Conservation (phyloP, 2,113 vertebrate species). For the Anolis carolinensis region DNA sequence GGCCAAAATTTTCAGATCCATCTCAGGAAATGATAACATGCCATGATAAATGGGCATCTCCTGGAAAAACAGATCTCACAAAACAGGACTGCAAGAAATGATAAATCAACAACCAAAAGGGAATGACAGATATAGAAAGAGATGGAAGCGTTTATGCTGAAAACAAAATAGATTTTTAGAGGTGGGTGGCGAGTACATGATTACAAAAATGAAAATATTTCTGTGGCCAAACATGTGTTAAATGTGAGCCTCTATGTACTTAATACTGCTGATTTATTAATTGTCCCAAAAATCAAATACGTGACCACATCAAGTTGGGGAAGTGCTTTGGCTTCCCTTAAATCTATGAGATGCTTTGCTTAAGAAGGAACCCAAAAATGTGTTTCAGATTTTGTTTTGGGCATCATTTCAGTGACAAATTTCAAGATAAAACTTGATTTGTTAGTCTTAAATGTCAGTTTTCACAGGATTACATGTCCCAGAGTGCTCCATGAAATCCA, state of each 20-base stretch:
- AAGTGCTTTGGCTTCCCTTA: background rate
- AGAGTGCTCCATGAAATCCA: background rate
- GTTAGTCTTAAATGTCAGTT: background rate
- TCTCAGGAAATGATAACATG: conserved; percentile 56
- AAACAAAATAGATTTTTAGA: conserved; percentile 18
- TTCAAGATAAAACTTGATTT: background rate
- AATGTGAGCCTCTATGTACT: background rate
- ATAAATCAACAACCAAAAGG: conserved; percentile 47
- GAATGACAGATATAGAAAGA: conserved; percentile 27
- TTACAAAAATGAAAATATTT: background rate
- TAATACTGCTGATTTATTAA: background rate
- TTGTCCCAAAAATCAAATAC: background rate
- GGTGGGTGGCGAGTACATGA: background rate
- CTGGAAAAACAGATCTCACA: conserved; percentile 46
- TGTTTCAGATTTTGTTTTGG: background rate
- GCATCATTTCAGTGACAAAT: background rate
- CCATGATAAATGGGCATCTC: conserved; percentile 59
- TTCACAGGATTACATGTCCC: background rate
- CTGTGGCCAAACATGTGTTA: background rate
- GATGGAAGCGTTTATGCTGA: conserved; percentile 38
- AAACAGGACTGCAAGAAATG: conserved; percentile 58
- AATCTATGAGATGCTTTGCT: background rate
- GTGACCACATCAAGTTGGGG: background rate
- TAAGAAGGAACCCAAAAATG: background rate
- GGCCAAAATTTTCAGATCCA: conserved; percentile 52